These are phyloP conservation scores for Pachyramphus minor DNA, from an alignment of 2,113 vertebrate genomes.

Conservation along the genomic window DNA sequence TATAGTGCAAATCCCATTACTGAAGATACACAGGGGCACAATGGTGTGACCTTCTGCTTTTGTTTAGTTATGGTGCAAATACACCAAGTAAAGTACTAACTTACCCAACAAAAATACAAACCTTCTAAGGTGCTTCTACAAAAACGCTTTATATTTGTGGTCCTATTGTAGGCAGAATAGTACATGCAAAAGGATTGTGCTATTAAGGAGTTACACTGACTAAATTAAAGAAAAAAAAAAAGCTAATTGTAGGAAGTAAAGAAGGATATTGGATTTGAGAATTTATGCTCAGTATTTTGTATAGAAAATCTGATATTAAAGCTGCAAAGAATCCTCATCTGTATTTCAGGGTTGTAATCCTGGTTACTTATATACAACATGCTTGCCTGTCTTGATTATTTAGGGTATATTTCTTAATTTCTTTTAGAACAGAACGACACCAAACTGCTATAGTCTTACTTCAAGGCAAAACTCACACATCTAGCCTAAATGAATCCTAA, in stretches of 20 bases:
- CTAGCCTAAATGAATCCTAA: constrained; percentile 22
- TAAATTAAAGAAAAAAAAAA: neutral
- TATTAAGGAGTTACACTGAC: neutral
- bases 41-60: neutral
- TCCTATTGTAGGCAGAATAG: neutral
- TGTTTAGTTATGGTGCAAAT: neutral
- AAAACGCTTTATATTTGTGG: neutral
- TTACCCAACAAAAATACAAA: neutral
- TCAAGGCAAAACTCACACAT: constrained; percentile 19
- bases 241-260: neutral
- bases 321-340: neutral
- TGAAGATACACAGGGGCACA: neutral
- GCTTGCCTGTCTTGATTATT: neutral
- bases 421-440: neutral
- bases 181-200: neutral
- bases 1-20: neutral
- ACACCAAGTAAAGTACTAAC: neutral
- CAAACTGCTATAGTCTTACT: constrained; percentile 3
- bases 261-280: neutral
- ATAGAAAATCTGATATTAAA: neutral
- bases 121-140: neutral
- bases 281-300: neutral
- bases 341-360: neutral
- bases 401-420: neutral
- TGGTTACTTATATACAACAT: neutral